A percentile compares a stretch with the other conserved stretches of the same genome.
Evolutionary conservation across 2,888 invertebrate genomes (phyloP).

Genomic region (Ophioninae sp.): DNA sequence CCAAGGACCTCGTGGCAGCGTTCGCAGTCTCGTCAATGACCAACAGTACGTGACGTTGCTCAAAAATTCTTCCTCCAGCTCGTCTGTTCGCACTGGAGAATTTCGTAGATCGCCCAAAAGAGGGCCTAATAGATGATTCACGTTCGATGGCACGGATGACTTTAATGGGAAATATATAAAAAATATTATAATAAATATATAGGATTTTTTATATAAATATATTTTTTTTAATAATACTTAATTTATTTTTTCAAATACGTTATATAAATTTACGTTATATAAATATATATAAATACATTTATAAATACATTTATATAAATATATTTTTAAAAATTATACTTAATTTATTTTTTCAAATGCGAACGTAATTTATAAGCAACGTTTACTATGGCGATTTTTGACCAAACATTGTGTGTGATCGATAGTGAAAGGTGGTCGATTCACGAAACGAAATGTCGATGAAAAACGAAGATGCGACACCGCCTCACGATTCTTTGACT

Average conservation of each 20-base stretch:
- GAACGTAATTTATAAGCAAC: neutral
- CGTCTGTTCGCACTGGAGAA: neutral
- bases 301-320: too few species aligned
- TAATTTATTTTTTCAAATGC: too few species aligned
- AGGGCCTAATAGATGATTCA: slow-evolving; percentile 10
- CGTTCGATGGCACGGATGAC: neutral
- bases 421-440: slow-evolving; percentile 16
- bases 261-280: too few species aligned
- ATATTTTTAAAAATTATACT: too few species aligned
- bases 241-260: too few species aligned
- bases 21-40: slow-evolving; percentile 40
- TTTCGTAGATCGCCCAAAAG: slow-evolving; percentile 4
- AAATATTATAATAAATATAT: too few species aligned
- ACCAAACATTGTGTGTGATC: slow-evolving; percentile 9
- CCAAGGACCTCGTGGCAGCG: slow-evolving; percentile 65
- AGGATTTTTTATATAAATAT: too few species aligned
- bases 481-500: slow-evolving; percentile 30
- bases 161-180: neutral
- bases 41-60: slow-evolving; percentile 53
- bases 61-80: slow-evolving; percentile 34
- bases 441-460: slow-evolving; percentile 30
- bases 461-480: neutral
- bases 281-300: too few species aligned
- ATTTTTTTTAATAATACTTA: too few species aligned
- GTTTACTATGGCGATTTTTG: neutral